Evolutionary conservation across 2,888 invertebrate species (phyloP).

Genomic region (Polyommatus iphigenia): DNA sequence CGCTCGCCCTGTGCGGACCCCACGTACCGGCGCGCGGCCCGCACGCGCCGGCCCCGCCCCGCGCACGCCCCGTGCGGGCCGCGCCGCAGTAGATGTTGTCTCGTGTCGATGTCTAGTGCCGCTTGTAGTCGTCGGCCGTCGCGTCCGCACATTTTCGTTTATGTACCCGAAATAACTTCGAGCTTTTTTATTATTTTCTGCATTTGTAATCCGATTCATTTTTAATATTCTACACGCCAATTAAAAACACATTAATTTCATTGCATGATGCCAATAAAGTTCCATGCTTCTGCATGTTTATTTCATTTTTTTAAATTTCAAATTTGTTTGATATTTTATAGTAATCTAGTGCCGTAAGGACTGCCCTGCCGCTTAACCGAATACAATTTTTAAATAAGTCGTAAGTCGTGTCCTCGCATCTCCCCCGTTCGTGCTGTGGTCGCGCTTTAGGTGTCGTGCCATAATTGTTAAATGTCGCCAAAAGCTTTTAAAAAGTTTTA

Average conservation of each 20-base stretch:
- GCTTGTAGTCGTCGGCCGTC: constrained; percentile 33
- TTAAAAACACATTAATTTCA: not conserved
- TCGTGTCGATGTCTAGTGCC: constrained; percentile 47
- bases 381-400: not conserved
- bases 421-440: not conserved
- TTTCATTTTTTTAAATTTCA: not conserved
- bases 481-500: not conserved
- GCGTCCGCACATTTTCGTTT: not conserved
- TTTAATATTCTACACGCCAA: not conserved
- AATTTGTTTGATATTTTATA: not conserved
- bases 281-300: not conserved
- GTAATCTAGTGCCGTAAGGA: not conserved
- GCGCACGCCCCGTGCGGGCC: constrained; percentile 32
- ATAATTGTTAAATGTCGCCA: not conserved
- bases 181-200: not conserved
- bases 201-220: constrained; percentile 1
- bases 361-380: not conserved
- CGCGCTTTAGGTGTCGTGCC: not conserved
- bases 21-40: constrained; percentile 32
- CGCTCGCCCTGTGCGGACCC: constrained; percentile 28
- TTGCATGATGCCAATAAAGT: not conserved
- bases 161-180: not conserved
- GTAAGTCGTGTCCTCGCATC: not conserved
- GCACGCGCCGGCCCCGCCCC: constrained; percentile 30
- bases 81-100: constrained; percentile 53